Evolutionary conservation across 2,797 vertebrate genomes (phyloP).

Genomic region (Mionectes olivaceus): DNA sequence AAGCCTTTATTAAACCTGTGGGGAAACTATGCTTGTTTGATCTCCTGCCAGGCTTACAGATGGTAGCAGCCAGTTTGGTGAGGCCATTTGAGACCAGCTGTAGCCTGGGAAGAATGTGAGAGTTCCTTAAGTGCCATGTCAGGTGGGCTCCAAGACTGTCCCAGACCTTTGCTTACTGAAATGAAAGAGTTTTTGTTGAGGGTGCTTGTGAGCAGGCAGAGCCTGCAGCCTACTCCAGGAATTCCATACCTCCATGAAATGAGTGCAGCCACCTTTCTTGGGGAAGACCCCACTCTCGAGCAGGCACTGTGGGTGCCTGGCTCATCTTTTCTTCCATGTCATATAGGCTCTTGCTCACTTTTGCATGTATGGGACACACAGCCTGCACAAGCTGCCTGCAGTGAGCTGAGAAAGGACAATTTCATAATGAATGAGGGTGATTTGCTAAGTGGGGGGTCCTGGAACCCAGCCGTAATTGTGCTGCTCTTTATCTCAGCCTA

Average conservation of each 20-base stretch:
- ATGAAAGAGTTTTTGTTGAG: neutral
- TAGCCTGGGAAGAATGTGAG: neutral
- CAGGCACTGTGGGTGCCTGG: neutral
- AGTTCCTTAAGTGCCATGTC: neutral
- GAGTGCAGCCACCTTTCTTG: neutral
- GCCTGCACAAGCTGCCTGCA: neutral
- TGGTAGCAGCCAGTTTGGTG: neutral
- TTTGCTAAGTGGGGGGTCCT: constrained; percentile 49
- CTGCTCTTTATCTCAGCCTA: constrained; percentile 50
- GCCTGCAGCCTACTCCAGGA: neutral
- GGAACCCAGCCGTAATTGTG: neutral
- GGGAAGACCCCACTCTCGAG: accelerated
- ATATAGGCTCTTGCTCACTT: neutral
- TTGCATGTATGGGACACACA: neutral
- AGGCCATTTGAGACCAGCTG: neutral
- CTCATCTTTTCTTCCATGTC: neutral
- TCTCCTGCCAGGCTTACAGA: neutral
- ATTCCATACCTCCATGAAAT: neutral
- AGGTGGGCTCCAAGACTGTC: neutral
- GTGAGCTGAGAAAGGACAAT: neutral
- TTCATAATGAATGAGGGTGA: constrained; percentile 36
- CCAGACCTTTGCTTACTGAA: neutral
- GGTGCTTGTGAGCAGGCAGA: neutral
- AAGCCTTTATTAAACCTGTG: neutral
- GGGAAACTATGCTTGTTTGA: neutral